Conservation (phyloP, 2,888 invertebrate genomes). For the Trachelus stipa region DNA sequence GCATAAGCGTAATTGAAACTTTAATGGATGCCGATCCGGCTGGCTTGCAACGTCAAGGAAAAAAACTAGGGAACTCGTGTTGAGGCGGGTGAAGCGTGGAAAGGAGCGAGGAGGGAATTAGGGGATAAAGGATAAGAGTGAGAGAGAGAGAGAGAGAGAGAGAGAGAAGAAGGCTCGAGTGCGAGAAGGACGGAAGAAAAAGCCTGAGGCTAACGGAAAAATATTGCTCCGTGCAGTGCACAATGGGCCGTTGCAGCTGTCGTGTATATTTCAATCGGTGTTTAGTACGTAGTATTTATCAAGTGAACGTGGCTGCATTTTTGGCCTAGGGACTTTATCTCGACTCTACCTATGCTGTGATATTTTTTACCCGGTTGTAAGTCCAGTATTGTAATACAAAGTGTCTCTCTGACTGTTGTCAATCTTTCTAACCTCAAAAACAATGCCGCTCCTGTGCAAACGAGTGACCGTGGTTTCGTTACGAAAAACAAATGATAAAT, state of each 20-base stretch:
- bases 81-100: not conserved
- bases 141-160: not conserved
- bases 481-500: not conserved
- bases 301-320: not conserved
- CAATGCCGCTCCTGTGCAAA: not conserved
- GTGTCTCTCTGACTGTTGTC: not conserved
- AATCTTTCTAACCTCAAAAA: not conserved
- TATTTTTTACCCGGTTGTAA: not conserved
- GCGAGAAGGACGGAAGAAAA: not conserved
- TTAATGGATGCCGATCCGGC: conserved; percentile 41
- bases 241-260: not conserved
- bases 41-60: not conserved
- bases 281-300: not conserved
- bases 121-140: not conserved
- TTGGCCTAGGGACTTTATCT: not conserved
- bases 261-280: not conserved
- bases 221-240: not conserved
- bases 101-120: not conserved
- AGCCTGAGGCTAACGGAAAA: not conserved
- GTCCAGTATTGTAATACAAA: not conserved
- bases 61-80: conserved; percentile 2
- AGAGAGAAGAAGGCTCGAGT: not conserved
- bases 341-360: not conserved
- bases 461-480: too few species aligned
- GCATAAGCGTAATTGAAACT: conserved; percentile 46